A percentile compares a stretch with the other conserved stretches of the same genome.
These are phyloP conservation scores for Leptinotarsa rubiginosa DNA, from an alignment of 2,888 invertebrate species.

Conservation along the genomic window DNA sequence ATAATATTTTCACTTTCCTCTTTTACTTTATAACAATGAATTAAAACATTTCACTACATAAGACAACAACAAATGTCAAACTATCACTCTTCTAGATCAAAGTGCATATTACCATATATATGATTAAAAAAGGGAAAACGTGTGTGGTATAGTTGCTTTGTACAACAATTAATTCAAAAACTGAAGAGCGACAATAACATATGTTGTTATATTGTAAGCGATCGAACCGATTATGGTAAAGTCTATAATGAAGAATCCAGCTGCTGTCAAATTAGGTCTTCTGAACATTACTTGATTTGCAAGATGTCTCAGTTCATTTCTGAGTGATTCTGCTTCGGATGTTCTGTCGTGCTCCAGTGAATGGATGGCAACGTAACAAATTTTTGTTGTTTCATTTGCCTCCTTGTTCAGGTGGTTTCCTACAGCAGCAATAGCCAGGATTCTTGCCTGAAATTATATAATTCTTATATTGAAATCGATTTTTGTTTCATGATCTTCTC, in stretches of 20 bases:
- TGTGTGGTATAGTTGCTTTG: too few species aligned
- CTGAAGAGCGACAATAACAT: slow-evolving; percentile 55
- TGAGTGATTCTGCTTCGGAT: slow-evolving; percentile 24
- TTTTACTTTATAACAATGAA: too few species aligned
- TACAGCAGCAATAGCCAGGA: slow-evolving; percentile 24
- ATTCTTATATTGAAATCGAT: too few species aligned
- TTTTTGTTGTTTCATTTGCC: slow-evolving; percentile 25
- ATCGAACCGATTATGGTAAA: slow-evolving; percentile 52
- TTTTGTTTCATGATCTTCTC: too few species aligned
- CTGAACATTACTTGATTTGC: slow-evolving; percentile 45
- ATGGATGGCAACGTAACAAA: slow-evolving; percentile 32
- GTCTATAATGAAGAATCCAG: slow-evolving; percentile 53
- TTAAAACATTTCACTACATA: too few species aligned
- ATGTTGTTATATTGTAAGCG: slow-evolving; percentile 53
- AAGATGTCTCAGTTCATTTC: slow-evolving; percentile 44
- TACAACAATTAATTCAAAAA: slow-evolving; percentile 37
- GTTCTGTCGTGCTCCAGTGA: background rate
- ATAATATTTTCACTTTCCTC: too few species aligned
- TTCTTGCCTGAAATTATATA: slow-evolving; percentile 20
- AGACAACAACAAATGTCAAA: too few species aligned
- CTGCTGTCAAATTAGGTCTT: slow-evolving; percentile 50
- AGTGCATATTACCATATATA: too few species aligned
- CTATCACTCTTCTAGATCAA: too few species aligned
- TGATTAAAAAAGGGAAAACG: too few species aligned
- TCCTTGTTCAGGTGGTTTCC: slow-evolving; percentile 25